Evolutionary conservation across 2,888 invertebrate genomes (phyloP).

Genomic region (Flexamia atlantica): DNA sequence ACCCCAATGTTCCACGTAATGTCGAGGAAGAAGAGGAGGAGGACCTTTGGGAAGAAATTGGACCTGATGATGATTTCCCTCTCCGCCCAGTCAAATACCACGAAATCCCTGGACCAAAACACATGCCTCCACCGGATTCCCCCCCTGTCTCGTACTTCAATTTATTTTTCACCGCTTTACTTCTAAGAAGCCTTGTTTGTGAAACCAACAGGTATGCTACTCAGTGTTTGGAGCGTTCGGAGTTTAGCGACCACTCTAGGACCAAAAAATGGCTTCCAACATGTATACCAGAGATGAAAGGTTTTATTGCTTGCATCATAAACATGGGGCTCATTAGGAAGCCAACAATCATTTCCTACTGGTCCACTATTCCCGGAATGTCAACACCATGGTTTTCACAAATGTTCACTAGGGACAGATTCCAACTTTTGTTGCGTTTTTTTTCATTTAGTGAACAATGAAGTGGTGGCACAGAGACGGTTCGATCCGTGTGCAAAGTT

Average conservation of each 20-base stretch:
- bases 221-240: slow-evolving; percentile 5
- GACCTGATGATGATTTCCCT: slow-evolving; percentile 30
- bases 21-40: background rate
- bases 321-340: slow-evolving; percentile 27
- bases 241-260: too few species aligned
- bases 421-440: slow-evolving; percentile 30
- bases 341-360: slow-evolving; percentile 35
- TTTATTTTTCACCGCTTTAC: slow-evolving; percentile 26
- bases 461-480: background rate
- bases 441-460: slow-evolving; percentile 42
- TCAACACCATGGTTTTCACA: background rate
- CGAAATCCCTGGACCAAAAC: slow-evolving; percentile 22
- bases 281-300: slow-evolving; percentile 19
- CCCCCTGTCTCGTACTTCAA: background rate
- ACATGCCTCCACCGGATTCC: slow-evolving; percentile 37
- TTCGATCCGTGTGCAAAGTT: slow-evolving; percentile 38
- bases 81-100: slow-evolving; percentile 7
- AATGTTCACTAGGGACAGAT: slow-evolving; percentile 44
- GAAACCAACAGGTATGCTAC: slow-evolving; percentile 33
- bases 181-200: background rate
- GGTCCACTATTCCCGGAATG: background rate
- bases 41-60: background rate
- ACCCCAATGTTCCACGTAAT: background rate
- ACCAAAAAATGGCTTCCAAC: too few species aligned
- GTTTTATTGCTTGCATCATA: background rate